Evolutionary conservation across 2,888 invertebrate genomes (phyloP).

Genomic region (Catocala fraxini): DNA sequence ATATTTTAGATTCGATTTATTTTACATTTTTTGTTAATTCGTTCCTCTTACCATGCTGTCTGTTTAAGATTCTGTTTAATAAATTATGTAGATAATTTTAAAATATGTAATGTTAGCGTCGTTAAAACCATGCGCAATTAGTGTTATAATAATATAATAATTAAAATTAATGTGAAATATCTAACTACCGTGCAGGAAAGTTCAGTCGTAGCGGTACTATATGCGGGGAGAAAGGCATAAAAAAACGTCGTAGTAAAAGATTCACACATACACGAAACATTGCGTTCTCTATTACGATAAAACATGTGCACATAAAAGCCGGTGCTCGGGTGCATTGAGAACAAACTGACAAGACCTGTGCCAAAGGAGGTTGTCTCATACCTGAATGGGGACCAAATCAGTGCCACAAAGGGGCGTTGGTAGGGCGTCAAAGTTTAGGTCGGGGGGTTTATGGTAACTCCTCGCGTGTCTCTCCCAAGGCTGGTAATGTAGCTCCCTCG

Average conservation of each 20-base stretch:
- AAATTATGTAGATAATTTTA: slow-evolving; percentile 5
- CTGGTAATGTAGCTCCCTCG: slow-evolving; percentile 89
- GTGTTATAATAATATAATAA: slow-evolving; percentile 37
- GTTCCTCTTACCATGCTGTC: slow-evolving; percentile 49
- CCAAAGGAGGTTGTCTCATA: slow-evolving; percentile 81
- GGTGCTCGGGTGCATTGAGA: slow-evolving; percentile 78
- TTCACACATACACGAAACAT: slow-evolving; percentile 64
- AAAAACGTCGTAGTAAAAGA: slow-evolving; percentile 20
- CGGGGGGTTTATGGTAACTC: slow-evolving; percentile 87
- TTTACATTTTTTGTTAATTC: slow-evolving; percentile 33
- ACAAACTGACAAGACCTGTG: slow-evolving; percentile 72
- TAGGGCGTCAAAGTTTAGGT: slow-evolving; percentile 85
- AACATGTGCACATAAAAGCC: slow-evolving; percentile 81
- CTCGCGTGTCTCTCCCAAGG: slow-evolving; percentile 90
- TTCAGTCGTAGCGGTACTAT: slow-evolving; percentile 41
- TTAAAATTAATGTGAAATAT: slow-evolving; percentile 25
- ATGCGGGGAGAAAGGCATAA: slow-evolving; percentile 34
- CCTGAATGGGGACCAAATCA: slow-evolving; percentile 86
- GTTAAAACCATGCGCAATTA: slow-evolving; percentile 55
- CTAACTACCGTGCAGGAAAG: slow-evolving; percentile 73
- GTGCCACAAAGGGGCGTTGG: slow-evolving; percentile 83
- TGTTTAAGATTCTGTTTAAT: slow-evolving; percentile 51
- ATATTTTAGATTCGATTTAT: slow-evolving; percentile 28
- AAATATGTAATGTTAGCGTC: slow-evolving; percentile 33
- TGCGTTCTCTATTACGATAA: slow-evolving; percentile 61